phyloP scores from a whole-genome alignment of 1,140 invertebrate species.

The Pseudomyrmex sp. region DNA sequence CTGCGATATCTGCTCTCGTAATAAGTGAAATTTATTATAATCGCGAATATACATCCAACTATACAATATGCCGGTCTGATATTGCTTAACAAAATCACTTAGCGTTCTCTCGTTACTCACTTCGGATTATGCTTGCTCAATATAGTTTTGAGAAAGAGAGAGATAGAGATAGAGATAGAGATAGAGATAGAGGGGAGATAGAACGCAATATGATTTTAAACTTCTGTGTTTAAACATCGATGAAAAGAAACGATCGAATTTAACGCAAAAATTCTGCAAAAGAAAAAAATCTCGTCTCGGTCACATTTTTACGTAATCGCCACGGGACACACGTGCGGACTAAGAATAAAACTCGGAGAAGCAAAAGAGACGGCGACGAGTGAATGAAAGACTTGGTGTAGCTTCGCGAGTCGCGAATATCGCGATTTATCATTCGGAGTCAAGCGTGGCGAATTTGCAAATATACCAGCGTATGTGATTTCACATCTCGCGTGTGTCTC shows the following conservation, averaged over 20 bases:
- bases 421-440: not conserved
- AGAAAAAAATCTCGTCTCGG: not conserved
- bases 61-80: not conserved
- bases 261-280: conserved; percentile 11
- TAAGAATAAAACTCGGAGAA: conserved; percentile 16
- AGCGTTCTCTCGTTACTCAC: conserved; percentile 14
- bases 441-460: not conserved
- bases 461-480: too few species aligned
- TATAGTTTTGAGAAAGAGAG: conserved; percentile 6
- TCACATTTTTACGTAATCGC: conserved; percentile 3
- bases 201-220: not conserved
- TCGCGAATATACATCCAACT: not conserved
- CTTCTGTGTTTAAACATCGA: not conserved
- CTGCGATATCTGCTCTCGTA: not conserved
- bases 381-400: conserved; percentile 15
- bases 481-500: not conserved
- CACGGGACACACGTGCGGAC: not conserved
- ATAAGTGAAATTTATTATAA: conserved; percentile 21
- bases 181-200: too few species aligned
- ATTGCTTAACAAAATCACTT: conserved; percentile 19
- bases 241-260: not conserved
- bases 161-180: not conserved
- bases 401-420: conserved; percentile 10
- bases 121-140: conserved; percentile 16
- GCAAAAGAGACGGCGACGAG: not conserved